Percentiles rank a stretch among this genome's conserved stretches.
These are phyloP conservation scores for Orientallactaga bullata DNA, from an alignment of 2,113 vertebrate genomes.

Conservation along the genomic window DNA sequence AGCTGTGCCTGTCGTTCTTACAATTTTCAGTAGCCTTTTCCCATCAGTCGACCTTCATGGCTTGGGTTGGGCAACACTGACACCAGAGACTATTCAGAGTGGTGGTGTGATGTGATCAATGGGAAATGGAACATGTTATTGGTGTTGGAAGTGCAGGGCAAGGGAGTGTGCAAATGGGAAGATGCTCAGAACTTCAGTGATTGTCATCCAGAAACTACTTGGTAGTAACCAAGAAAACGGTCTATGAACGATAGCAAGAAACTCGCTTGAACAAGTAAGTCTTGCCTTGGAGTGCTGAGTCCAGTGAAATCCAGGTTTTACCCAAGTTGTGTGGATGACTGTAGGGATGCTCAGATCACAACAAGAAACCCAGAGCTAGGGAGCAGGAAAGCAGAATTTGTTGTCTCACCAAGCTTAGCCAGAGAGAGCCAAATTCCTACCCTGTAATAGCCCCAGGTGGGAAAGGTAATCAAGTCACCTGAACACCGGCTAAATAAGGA, in stretches of 20 bases:
- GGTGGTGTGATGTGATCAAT: constrained; percentile 67
- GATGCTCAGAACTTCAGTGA: no score
- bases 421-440: not conserved
- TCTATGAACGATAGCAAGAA: constrained; percentile 5
- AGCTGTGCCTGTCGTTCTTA: constrained; percentile 26
- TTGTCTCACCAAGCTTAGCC: not conserved
- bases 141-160: not conserved
- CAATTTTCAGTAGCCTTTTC: constrained; percentile 66
- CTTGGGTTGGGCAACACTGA: constrained; percentile 60
- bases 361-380: not conserved
- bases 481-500: not conserved
- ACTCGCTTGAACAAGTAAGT: constrained; percentile 45
- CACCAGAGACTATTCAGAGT: constrained; percentile 68
- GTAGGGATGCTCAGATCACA: constrained; percentile 46
- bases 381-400: not conserved
- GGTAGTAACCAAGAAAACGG: constrained; percentile 36
- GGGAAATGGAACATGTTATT: constrained; percentile 61
- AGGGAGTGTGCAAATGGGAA: constrained; percentile 23
- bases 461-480: not conserved
- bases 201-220: constrained; percentile 8
- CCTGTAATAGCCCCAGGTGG: not conserved
- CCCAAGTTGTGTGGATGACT: constrained; percentile 10
- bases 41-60: constrained; percentile 48
- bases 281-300: constrained; percentile 45
- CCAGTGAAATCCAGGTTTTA: constrained; percentile 51